Evolutionary conservation across 2,113 vertebrate species (phyloP).

Genomic region (Conger conger): DNA sequence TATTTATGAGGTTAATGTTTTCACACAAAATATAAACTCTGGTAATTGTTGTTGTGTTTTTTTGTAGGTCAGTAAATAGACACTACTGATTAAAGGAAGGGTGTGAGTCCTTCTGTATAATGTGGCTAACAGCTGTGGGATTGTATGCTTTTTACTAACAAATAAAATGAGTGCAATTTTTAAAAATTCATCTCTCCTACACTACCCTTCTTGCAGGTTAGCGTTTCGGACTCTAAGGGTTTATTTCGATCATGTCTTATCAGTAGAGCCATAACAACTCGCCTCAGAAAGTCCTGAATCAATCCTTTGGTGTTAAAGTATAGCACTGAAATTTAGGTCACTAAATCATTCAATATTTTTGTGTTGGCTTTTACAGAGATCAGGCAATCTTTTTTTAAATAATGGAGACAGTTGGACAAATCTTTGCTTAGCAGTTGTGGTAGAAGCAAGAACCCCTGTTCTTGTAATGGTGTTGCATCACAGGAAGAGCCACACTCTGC

Average conservation of each 20-base stretch:
- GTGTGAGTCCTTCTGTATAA: not conserved
- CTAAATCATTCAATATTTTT: too few relatives aligned
- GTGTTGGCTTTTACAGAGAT: too few relatives aligned
- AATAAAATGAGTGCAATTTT: too few relatives aligned
- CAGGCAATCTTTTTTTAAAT: too few relatives aligned
- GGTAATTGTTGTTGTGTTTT: not conserved
- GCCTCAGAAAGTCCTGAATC: not conserved
- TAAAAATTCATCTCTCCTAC: not conserved
- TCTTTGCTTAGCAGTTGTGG: too few relatives aligned
- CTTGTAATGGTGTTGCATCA: too few relatives aligned
- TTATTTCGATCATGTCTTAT: not conserved
- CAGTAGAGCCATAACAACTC: not conserved
- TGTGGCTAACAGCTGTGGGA: too few relatives aligned
- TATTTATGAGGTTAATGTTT: not conserved
- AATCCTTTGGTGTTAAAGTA: too few relatives aligned
- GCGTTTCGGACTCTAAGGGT: not conserved
- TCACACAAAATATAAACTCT: not conserved
- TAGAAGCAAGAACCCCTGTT: too few relatives aligned
- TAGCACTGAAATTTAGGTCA: too few relatives aligned
- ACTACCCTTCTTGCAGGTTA: not conserved
- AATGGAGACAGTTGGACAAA: too few relatives aligned
- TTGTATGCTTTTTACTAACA: too few relatives aligned
- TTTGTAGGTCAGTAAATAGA: conserved; percentile 4
- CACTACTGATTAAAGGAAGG: not conserved
- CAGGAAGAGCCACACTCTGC: not conserved